Base-by-base conservation (phyloP, 2,888 invertebrate genomes). In the Gandaritis pyraliata region DNA sequence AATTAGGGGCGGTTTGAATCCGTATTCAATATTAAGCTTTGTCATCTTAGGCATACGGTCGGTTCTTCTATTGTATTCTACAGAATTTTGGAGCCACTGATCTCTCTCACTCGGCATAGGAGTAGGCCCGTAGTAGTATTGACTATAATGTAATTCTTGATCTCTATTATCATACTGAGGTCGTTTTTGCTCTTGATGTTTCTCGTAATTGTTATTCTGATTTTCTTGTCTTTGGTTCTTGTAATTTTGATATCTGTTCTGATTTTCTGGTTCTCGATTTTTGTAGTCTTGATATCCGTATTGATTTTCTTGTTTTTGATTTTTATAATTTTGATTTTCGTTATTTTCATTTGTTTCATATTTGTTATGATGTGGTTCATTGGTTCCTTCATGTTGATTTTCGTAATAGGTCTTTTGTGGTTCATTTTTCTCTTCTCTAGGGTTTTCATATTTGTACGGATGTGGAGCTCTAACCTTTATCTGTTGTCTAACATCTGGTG, bases 1-100 rank as follows among this genome's bases (percentile, higher is more conserved):
- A 64, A 96, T 93, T 72, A 97, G 81, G 0, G 97, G 97, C 0
- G 97, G 97, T 74, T 95, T 96, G 71, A 97, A 97, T 2, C 95
- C 95, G 72, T 97, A 97, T 70, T 97, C 97, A 75, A 97, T 93
- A 73, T 95, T 94, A 0, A 96, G 88, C 36, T 83, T 85, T 0
- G 77, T 77, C 0, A 86, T 66, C 64, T 84, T 88, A 0, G 88
- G 86, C 66, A 94, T 94, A 59, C 94, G 92, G 15, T 95, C 95
- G 18, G 94, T 79, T 47, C 93, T 89, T 56, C 93, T 85, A 29
- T 92, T 92, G 30, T 92, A 84, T 16, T 93, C 93, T 0, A n/a
- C 47, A 1, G 41, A 23, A 23, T 52, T 64, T 33, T 58, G 58
- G 7, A 47, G 82, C 82, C 81, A 86, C 68, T 78, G 74, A 29